Base-by-base conservation (phyloP, 1,140 invertebrate genomes). In the Magallana ariakensis region DNA sequence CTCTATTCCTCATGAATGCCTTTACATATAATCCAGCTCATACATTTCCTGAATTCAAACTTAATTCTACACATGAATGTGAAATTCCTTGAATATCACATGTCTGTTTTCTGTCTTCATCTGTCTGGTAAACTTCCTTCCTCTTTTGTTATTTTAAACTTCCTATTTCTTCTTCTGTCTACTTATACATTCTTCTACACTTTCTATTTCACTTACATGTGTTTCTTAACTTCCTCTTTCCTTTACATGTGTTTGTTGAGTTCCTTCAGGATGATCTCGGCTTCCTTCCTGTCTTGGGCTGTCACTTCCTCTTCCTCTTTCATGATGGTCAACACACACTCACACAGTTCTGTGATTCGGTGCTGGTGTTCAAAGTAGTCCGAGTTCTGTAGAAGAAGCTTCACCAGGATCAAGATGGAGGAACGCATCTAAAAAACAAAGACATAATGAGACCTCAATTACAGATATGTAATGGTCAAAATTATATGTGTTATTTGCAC, bases 321-420 rank as follows among this genome's bases (percentile, higher is more conserved):
- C 10, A 85, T 82, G n/a, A 92, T 91, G 55, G 85, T 60, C 19
- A 87, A 84, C 33, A 94, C 89, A 90, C 90, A 89, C n/a, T 86
- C 66, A 10, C 85, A 83, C n/a, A 94, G 88, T 80, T 94, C 94
- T 9, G 87, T 66, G 46, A 87, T 89, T 22, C 92, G 89, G 85
- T 94, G 93, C 60, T 82, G 56, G 80, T 92, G 88, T 55, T 94
- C 91, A 11, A 86, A 33, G 86, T 94, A 94, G 70, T 92, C 86
- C 3, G 93, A 93, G 86, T 94, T 93, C 53, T 89, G 87, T 8
- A 94, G 80, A 19, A 94, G 90, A 9, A 93, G 87, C 60, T 93
- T 91, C 33, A 91, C 90, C 16, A 94, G 85, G 19, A 90, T 91
- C 33, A 94, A 87, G 84, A 91, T 92, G 9, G 89, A 87, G 11